Percentiles rank a stretch among this genome's conserved stretches.
These are phyloP conservation scores for Oreotrochilus melanogaster DNA, from an alignment of 2,113 vertebrate genomes.

Conservation along the genomic window DNA sequence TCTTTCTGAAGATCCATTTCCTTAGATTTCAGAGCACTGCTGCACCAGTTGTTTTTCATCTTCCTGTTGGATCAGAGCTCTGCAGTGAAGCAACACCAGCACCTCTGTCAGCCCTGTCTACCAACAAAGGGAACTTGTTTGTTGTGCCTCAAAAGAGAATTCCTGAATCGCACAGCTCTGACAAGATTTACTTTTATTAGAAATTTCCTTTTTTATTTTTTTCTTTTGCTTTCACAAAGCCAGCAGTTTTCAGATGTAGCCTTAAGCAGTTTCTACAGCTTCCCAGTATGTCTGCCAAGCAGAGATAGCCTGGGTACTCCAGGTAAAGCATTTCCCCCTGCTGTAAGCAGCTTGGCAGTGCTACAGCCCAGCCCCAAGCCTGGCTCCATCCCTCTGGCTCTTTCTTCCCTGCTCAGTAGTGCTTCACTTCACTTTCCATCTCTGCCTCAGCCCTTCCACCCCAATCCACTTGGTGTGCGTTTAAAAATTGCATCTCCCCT, in stretches of 20 bases:
- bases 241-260: background rate
- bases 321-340: background rate
- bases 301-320: background rate
- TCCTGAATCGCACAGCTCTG: background rate
- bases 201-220: background rate
- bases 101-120: background rate
- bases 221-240: background rate
- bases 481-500: background rate
- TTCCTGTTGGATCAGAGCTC: background rate
- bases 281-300: background rate
- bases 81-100: background rate
- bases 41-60: background rate
- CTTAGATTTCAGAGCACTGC: background rate
- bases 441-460: accelerated
- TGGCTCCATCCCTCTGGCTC: background rate
- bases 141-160: background rate
- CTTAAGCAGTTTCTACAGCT: background rate
- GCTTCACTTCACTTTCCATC: background rate
- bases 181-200: background rate
- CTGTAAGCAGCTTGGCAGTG: background rate
- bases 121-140: background rate
- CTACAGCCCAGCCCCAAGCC: background rate
- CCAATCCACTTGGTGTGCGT: accelerated
- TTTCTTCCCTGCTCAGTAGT: background rate
- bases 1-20: background rate